A percentile compares a stretch with the other conserved stretches of the same genome.
Evolutionary conservation across 2,113 vertebrate genomes (phyloP).

Genomic region (Notarius quadriscutis): DNA sequence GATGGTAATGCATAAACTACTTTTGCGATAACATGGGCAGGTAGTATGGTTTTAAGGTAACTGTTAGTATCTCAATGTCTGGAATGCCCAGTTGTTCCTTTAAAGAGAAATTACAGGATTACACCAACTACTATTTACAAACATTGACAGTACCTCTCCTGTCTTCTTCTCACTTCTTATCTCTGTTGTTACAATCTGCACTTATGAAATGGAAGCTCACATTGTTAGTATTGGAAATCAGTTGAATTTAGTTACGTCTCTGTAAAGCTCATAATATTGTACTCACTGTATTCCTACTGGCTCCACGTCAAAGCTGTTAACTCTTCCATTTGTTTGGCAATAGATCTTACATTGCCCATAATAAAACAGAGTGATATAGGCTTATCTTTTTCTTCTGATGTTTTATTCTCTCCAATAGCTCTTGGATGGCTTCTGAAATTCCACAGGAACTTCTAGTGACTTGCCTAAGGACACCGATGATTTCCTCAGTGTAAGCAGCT

Average conservation of each 20-base stretch:
- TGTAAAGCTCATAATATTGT: background rate
- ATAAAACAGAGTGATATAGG: background rate
- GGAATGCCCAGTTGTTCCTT: slow-evolving; percentile 20
- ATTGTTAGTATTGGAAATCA: background rate
- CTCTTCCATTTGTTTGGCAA: background rate
- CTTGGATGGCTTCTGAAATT: background rate
- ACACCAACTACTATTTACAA: slow-evolving; percentile 16
- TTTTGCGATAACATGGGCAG: slow-evolving; percentile 9
- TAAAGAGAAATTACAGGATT: slow-evolving; percentile 4
- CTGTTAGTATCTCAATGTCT: slow-evolving; percentile 8
- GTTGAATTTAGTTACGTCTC: background rate
- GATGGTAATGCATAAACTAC: slow-evolving; percentile 5
- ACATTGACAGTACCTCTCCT: background rate
- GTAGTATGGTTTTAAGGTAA: slow-evolving; percentile 14
- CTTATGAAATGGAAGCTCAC: background rate
- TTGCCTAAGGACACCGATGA: slow-evolving; percentile 12
- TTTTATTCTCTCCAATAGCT: background rate
- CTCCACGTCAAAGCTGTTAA: background rate
- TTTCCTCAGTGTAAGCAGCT: slow-evolving; percentile 3
- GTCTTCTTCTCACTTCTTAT: background rate
- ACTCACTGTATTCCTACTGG: background rate
- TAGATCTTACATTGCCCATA: background rate
- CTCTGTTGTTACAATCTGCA: background rate
- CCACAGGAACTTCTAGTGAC: background rate
- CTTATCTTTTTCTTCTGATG: background rate